Evolutionary conservation across 2,888 invertebrate genomes (phyloP).

Genomic region (Synanthedon andrenaeformis): DNA sequence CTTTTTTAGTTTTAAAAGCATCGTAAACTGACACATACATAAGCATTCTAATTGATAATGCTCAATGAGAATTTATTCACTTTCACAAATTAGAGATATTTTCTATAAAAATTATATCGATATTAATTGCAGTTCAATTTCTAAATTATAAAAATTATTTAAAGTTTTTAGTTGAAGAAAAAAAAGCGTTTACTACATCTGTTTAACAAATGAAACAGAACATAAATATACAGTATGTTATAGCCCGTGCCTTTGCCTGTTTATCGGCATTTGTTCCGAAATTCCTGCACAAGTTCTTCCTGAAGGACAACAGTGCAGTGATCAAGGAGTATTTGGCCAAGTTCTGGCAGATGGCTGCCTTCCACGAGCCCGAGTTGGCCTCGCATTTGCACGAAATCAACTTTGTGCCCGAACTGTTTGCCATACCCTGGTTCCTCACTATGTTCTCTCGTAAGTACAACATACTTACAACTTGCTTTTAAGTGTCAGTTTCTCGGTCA

Average conservation of each 20-base stretch:
- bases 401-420: conserved; percentile 97
- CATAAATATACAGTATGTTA: neutral
- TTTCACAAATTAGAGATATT: too few relatives aligned
- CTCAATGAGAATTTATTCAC: too few relatives aligned
- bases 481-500: neutral
- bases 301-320: conserved; percentile 95
- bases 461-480: too few relatives aligned
- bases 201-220: too few relatives aligned
- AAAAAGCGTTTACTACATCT: too few relatives aligned
- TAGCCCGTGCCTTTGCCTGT: conserved; percentile 95
- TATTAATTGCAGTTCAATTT: too few relatives aligned
- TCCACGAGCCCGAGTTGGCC: conserved; percentile 92
- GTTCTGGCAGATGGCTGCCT: conserved; percentile 95
- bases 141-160: too few relatives aligned
- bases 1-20: too few relatives aligned
- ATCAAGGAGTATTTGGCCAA: conserved; percentile 98
- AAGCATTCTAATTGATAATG: too few relatives aligned
- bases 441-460: conserved; percentile 94
- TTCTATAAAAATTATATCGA: too few relatives aligned
- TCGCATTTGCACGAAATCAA: conserved; percentile 92
- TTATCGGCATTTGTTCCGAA: conserved; percentile 95
- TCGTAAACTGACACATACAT: too few relatives aligned
- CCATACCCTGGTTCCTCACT: conserved; percentile 98
- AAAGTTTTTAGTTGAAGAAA: too few relatives aligned
- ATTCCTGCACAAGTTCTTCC: conserved; percentile 96